These are phyloP conservation scores for Tyto alba DNA, from an alignment of 2,113 vertebrate species.

Conservation along the genomic window DNA sequence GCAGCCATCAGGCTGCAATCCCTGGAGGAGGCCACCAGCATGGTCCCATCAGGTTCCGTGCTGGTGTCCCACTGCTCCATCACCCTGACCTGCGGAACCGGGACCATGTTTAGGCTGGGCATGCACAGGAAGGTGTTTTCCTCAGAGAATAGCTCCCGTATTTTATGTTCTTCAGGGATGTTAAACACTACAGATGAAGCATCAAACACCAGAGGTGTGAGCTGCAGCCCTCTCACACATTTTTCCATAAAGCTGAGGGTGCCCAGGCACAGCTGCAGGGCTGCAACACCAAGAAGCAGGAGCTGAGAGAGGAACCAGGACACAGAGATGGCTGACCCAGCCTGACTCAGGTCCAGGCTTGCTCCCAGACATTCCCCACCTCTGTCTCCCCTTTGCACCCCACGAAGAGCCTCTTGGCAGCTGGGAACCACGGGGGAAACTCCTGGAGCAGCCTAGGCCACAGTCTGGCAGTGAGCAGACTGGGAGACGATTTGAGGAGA, in stretches of 20 bases:
- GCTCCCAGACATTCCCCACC: neutral
- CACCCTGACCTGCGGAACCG: neutral
- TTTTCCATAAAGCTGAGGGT: neutral
- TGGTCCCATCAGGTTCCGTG: neutral
- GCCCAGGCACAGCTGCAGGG: neutral
- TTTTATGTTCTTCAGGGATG: neutral
- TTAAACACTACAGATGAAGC: neutral
- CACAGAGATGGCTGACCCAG: fast-evolving
- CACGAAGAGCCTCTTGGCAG: neutral
- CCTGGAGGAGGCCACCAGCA: neutral
- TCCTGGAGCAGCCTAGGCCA: neutral
- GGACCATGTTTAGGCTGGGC: neutral
- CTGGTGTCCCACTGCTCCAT: neutral
- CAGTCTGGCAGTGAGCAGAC: neutral
- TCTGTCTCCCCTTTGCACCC: neutral
- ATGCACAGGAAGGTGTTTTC: neutral
- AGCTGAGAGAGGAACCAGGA: neutral
- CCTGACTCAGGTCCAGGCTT: neutral
- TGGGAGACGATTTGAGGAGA: neutral
- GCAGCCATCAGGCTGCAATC: neutral
- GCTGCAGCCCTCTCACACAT: neutral
- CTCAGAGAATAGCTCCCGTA: neutral
- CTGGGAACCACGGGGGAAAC: neutral
- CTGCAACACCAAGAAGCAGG: neutral
- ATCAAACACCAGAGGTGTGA: neutral